Conservation (phyloP, 2,113 vertebrate species). For the Psittacus erithacus region DNA sequence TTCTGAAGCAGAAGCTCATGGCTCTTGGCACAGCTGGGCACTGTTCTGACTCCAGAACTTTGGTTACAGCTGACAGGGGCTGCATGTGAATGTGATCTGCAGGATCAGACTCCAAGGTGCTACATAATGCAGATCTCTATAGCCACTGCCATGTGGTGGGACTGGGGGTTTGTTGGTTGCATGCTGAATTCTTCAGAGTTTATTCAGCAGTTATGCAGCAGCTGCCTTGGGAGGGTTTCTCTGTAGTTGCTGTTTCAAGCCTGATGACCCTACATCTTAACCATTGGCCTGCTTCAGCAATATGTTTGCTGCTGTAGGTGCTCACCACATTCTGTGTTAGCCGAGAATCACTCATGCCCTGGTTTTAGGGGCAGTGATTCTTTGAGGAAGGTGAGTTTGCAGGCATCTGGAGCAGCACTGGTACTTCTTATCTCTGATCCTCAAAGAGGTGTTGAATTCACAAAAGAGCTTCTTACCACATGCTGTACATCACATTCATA, state of each 20-base stretch:
- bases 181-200: background rate
- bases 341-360: background rate
- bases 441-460: background rate
- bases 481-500: background rate
- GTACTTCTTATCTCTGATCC: background rate
- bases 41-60: background rate
- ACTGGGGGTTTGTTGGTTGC: background rate
- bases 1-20: background rate
- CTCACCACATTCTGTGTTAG: background rate
- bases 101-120: background rate
- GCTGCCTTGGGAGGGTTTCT: conserved; percentile 12
- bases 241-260: background rate
- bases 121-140: background rate
- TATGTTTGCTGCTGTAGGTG: background rate
- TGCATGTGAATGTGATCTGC: fast-evolving
- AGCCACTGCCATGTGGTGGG: background rate
- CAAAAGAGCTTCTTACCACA: background rate
- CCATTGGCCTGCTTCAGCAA: background rate
- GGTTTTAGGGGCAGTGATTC: background rate
- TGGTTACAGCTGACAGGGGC: fast-evolving
- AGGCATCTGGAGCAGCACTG: background rate
- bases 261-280: background rate
- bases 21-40: background rate
- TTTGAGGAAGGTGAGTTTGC: background rate
- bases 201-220: background rate